Evolutionary conservation across 2,113 vertebrate genomes (phyloP), one percentile per base, ranked within the genome.

Genomic region (Salvelinus sp.): DNA sequence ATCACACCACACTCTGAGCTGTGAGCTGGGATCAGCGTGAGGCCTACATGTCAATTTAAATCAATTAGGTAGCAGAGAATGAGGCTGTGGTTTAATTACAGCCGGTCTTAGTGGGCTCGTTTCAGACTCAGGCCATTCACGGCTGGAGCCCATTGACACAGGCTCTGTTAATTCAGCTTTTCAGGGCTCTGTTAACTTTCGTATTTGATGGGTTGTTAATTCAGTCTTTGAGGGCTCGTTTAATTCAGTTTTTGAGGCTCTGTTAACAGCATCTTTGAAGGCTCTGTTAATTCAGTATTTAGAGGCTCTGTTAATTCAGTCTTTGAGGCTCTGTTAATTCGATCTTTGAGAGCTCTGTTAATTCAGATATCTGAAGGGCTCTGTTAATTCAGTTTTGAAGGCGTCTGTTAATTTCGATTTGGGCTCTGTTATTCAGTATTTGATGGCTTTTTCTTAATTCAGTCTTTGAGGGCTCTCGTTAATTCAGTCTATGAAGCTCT

Each of bases 21-120:
- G 33, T 9, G 33, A 23, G 30, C 28, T 73, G 16, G 27, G 73
- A 64, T 67, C 68, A 50, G 67, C 38, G 60, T 66, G 44, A 33
- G 13, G 50, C 73, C 70, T 74, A 79, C 63, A 76, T 69, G 74
- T 58, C 69, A 73, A 50, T 81, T 84, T 74, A 76, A 81, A 84
- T 79, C 79, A 79, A 66, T 48, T 73, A 79, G 85, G 33, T 38
- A 79, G 70, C 54, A 67, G 62, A 75, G 67, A 74, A 74, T 66
- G 83, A 57, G 60, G 48, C 57, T 77, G 50, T 70, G 79, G 1
- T 80, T 82, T 85, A 82, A 80, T 83, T 86, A 69, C 82, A 79
- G 73, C 82, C 81, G 54, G 2, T 75, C 72, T 76, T 77, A 57
- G 72, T 20, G 64, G 75, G 67, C 33, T 72, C 50, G 77, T 83